phyloP scores from a whole-genome alignment of 2,113 vertebrate genomes.

The Gavialis gangeticus region DNA sequence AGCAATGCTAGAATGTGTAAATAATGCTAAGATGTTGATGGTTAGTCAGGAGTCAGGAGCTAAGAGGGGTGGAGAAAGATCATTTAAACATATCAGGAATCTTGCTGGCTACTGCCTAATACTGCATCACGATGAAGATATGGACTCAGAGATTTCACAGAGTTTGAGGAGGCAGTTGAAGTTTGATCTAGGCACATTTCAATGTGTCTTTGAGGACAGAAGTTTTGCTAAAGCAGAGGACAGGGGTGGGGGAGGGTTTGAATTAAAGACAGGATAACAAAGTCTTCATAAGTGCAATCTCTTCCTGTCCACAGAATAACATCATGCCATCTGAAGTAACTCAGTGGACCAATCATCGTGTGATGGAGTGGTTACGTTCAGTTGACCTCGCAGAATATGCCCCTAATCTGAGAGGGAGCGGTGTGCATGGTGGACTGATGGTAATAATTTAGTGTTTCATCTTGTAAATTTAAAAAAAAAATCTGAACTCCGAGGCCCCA shows the following conservation, averaged over 20 bases:
- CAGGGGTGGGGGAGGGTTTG: neutral
- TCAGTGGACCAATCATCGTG: slow-evolving; percentile 97
- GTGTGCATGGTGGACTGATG: slow-evolving; percentile 97
- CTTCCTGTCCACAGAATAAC: slow-evolving; percentile 81
- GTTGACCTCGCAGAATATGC: slow-evolving; percentile 96
- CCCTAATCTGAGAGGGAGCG: slow-evolving; percentile 95
- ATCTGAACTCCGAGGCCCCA: neutral
- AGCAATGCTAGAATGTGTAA: neutral
- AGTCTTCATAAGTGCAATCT: neutral
- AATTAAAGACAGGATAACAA: fast-evolving
- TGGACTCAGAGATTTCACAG: neutral
- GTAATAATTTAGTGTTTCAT: slow-evolving; percentile 75
- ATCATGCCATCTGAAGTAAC: slow-evolving; percentile 90
- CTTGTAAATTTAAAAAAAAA: neutral
- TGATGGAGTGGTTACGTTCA: slow-evolving; percentile 98
- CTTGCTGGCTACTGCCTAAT: neutral
- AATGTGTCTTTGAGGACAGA: neutral
- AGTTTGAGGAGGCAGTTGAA: neutral
- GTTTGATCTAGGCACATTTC: neutral
- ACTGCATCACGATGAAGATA: neutral
- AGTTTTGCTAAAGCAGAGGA: neutral
- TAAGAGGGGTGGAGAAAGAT: neutral
- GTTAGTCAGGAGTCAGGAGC: neutral
- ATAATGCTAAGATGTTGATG: neutral
- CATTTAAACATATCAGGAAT: neutral